Conservation (phyloP, 1,140 invertebrate species). For the Nautilus pompilius region DNA sequence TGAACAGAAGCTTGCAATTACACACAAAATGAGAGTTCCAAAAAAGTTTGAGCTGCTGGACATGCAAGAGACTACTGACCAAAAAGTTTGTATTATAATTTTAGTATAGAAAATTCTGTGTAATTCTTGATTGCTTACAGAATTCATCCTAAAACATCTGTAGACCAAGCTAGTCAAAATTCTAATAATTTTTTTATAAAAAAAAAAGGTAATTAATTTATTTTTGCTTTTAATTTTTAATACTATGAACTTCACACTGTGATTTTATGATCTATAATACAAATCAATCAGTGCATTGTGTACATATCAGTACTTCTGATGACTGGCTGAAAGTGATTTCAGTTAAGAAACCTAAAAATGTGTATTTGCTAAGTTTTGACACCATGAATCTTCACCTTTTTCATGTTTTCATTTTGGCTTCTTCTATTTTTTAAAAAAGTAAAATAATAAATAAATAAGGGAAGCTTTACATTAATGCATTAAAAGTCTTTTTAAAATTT, state of each 20-base stretch:
- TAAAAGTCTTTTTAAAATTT: too few relatives aligned
- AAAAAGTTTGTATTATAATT: slow-evolving; percentile 45
- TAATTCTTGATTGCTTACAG: background rate
- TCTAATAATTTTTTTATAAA: background rate
- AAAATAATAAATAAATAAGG: too few relatives aligned
- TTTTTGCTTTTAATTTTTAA: background rate
- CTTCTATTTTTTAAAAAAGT: too few relatives aligned
- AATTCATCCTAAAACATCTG: background rate
- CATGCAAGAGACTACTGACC: slow-evolving; percentile 54
- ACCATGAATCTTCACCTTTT: too few relatives aligned
- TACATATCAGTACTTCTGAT: too few relatives aligned
- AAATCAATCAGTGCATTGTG: too few relatives aligned
- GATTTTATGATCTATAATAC: too few relatives aligned
- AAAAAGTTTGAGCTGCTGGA: slow-evolving; percentile 52
- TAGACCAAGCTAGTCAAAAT: background rate
- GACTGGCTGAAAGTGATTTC: too few relatives aligned
- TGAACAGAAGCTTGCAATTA: slow-evolving; percentile 53
- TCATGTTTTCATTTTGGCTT: too few relatives aligned
- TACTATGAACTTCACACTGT: background rate
- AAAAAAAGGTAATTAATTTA: background rate
- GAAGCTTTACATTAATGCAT: too few relatives aligned
- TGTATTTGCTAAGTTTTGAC: too few relatives aligned
- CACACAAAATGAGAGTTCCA: slow-evolving; percentile 52
- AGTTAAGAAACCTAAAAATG: too few relatives aligned
- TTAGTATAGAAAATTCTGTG: background rate